Evolutionary conservation across 2,113 vertebrate genomes (phyloP).

Genomic region (Crocuta crocuta): DNA sequence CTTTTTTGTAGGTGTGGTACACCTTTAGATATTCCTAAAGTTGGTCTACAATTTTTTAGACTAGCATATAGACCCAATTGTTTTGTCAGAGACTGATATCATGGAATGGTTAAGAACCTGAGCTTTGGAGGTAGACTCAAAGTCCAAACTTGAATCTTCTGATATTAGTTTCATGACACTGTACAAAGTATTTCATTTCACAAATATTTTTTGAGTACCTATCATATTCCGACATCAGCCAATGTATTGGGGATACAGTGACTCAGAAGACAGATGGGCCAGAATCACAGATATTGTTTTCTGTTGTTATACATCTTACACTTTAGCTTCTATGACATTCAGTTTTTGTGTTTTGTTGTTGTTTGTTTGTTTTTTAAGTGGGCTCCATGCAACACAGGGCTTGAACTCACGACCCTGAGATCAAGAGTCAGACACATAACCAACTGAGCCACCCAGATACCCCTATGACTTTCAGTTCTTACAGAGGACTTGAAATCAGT

Average conservation of each 20-base stretch:
- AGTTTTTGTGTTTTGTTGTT: too few species aligned
- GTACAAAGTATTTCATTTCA: constrained; percentile 20
- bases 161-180: not conserved
- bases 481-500: not conserved
- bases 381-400: too few species aligned
- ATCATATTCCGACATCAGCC: not conserved
- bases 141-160: not conserved
- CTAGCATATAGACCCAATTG: not conserved
- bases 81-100: not conserved
- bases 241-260: not conserved
- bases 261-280: not conserved
- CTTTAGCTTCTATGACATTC: not conserved
- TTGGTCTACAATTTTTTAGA: not conserved
- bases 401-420: too few species aligned
- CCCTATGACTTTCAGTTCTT: not conserved
- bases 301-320: not conserved
- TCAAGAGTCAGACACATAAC: too few species aligned
- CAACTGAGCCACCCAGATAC: too few species aligned
- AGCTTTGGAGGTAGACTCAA: not conserved
- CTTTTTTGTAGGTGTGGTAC: not conserved
- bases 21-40: not conserved
- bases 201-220: not conserved
- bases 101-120: not conserved
- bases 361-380: too few species aligned
- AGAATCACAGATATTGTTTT: not conserved